Evolutionary conservation across 2,888 invertebrate species (phyloP).

Genomic region (Andrena marginata): DNA sequence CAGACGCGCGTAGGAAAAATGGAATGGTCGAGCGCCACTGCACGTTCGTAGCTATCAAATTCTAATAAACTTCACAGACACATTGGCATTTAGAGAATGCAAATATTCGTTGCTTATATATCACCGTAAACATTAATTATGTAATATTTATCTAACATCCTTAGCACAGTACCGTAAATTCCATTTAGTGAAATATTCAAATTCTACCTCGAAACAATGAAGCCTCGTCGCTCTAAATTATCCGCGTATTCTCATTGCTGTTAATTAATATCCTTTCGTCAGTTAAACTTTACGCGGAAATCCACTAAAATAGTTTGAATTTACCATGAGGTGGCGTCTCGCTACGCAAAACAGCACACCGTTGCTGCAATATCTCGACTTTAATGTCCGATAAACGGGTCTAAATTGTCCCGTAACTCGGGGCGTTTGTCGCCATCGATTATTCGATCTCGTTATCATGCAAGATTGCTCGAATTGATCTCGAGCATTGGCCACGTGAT

Average conservation of each 20-base stretch:
- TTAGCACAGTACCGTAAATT: too few relatives aligned
- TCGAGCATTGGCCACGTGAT: slow-evolving; percentile 45
- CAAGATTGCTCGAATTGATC: slow-evolving; percentile 54
- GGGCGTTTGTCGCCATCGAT: slow-evolving; percentile 39
- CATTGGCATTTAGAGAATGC: not conserved
- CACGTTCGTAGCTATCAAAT: not conserved
- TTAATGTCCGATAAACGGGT: slow-evolving; percentile 36
- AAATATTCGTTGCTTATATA: not conserved
- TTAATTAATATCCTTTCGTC: too few relatives aligned
- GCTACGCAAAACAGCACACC: not conserved
- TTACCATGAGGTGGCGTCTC: not conserved
- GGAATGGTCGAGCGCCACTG: too few relatives aligned
- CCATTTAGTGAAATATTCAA: too few relatives aligned
- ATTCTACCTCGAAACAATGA: too few relatives aligned
- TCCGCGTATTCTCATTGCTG: too few relatives aligned
- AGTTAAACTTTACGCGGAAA: not conserved
- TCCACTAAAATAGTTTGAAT: slow-evolving; percentile 9
- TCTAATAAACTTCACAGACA: not conserved
- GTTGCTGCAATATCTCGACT: slow-evolving; percentile 9
- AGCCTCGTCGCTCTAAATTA: too few relatives aligned
- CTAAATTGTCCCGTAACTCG: slow-evolving; percentile 32
- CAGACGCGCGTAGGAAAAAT: too few relatives aligned
- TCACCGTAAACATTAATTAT: too few relatives aligned
- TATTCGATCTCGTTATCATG: slow-evolving; percentile 51
- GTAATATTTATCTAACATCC: too few relatives aligned